These are phyloP conservation scores for Cheilosia urbana DNA, from an alignment of 2,888 invertebrate genomes.

Conservation along the genomic window DNA sequence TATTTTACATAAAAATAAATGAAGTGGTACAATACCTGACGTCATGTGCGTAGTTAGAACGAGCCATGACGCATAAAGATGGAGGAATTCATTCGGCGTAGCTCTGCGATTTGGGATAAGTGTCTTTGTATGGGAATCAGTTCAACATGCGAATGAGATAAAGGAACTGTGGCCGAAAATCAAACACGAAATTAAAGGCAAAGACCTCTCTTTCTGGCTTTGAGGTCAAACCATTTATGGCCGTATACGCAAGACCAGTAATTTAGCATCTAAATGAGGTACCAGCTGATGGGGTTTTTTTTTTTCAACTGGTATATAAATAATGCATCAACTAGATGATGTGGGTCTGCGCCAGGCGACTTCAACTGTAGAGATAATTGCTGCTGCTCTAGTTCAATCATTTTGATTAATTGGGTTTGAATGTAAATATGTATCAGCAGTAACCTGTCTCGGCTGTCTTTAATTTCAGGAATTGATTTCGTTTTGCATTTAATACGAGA, in stretches of 20 bases:
- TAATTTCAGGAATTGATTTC: neutral
- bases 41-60: conserved; percentile 60
- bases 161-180: neutral
- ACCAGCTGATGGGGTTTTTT: neutral
- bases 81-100: conserved; percentile 48
- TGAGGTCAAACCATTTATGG: neutral
- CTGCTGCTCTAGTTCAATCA: conserved; percentile 7
- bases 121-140: neutral
- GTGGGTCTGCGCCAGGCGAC: neutral
- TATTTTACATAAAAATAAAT: conserved; percentile 20
- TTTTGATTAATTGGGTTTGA: conserved; percentile 11
- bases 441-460: conserved; percentile 18
- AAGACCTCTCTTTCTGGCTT: neutral
- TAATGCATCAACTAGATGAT: neutral
- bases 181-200: too few species aligned
- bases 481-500: neutral
- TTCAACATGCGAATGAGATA: neutral
- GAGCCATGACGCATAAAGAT: conserved; percentile 52
- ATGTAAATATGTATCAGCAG: conserved; percentile 4
- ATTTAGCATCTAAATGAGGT: neutral
- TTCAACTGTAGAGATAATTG: neutral
- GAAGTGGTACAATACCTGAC: conserved; percentile 13
- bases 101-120: conserved; percentile 6
- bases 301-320: neutral
- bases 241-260: neutral